These are phyloP conservation scores for Aramus guarauna DNA, from an alignment of 2,113 vertebrate genomes.

Conservation along the genomic window DNA sequence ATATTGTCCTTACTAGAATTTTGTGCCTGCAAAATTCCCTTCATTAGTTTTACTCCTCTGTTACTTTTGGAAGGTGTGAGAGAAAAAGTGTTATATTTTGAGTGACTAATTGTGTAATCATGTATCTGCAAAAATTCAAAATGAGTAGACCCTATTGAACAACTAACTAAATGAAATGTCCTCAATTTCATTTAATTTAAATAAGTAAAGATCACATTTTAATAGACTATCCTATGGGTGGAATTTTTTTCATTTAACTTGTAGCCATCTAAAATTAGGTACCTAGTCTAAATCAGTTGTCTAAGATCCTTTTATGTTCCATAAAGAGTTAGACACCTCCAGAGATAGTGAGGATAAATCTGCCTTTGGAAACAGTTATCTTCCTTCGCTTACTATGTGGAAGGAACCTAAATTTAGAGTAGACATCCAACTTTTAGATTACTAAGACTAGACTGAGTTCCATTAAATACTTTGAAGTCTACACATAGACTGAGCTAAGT, in stretches of 20 bases:
- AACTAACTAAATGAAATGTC: not conserved
- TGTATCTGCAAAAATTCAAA: not conserved
- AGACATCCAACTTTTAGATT: not conserved
- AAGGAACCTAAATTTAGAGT: not conserved
- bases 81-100: not conserved
- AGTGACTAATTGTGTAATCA: not conserved
- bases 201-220: not conserved
- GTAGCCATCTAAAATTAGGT: not conserved
- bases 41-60: not conserved
- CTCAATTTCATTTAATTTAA: not conserved
- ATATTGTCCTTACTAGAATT: not conserved
- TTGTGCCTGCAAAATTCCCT: not conserved
- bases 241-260: not conserved
- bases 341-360: not conserved
- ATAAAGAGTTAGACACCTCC: not conserved
- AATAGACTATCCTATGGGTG: not conserved
- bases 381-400: not conserved
- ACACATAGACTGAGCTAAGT: not conserved
- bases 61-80: not conserved
- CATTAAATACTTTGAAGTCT: not conserved
- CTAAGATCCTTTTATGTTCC: not conserved
- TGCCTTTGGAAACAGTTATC: not conserved
- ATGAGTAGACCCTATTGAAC: not conserved
- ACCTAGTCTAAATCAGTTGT: not conserved
- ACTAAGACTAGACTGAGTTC: not conserved